These are phyloP conservation scores for Pipra filicauda DNA, from an alignment of 2,113 vertebrate species.

Conservation along the genomic window DNA sequence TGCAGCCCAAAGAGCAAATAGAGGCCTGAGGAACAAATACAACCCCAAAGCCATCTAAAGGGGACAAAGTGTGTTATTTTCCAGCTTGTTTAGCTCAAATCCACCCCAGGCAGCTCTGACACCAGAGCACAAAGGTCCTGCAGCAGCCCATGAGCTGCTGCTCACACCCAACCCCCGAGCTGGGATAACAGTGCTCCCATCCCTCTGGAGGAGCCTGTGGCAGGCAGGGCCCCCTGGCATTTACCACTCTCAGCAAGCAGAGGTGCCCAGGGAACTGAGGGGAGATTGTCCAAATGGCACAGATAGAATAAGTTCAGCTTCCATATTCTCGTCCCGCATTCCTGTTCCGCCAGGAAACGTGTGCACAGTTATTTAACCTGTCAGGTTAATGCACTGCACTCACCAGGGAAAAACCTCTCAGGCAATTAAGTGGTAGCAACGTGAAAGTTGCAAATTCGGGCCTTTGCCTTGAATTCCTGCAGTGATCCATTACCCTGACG, in stretches of 20 bases:
- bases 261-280: not conserved
- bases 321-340: not conserved
- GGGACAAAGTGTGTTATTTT: too few relatives aligned
- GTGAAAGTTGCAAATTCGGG: not conserved
- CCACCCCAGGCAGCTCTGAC: too few relatives aligned
- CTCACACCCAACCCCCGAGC: too few relatives aligned
- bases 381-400: not conserved
- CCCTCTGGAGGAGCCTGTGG: too few relatives aligned
- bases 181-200: too few relatives aligned
- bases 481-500: not conserved
- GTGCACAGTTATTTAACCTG: not conserved
- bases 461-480: not conserved
- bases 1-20: not conserved
- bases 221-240: too few relatives aligned
- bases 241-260: not conserved
- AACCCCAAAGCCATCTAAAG: not conserved
- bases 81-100: too few relatives aligned
- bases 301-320: not conserved
- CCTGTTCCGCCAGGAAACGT: not conserved
- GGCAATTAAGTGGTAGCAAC: not conserved
- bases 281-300: not conserved
- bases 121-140: too few relatives aligned
- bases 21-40: not conserved
- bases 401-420: fast-evolving
- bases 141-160: too few relatives aligned